Percentiles rank a stretch among this genome's conserved stretches.
These are phyloP conservation scores for Palythoa grandis DNA, from an alignment of 92 coral and sea anemone genomes.

Conservation along the genomic window DNA sequence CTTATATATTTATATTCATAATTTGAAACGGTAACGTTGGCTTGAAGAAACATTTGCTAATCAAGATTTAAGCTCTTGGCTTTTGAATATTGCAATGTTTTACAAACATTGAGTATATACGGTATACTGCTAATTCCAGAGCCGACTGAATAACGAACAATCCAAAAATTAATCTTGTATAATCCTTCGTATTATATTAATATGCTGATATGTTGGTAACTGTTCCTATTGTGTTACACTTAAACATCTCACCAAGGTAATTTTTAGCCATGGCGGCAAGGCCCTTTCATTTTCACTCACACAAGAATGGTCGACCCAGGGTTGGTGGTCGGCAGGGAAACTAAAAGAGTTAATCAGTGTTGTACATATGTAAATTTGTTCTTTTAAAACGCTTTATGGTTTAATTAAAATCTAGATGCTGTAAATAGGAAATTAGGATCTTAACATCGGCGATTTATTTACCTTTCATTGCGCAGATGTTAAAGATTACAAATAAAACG, in stretches of 20 bases:
- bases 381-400: constrained; percentile 9
- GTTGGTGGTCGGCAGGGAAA: not conserved
- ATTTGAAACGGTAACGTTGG: not conserved
- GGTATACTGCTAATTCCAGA: not conserved
- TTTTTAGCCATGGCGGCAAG: not conserved
- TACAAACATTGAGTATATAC: not conserved
- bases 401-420: constrained; percentile 31
- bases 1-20: not conserved
- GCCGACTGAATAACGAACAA: not conserved
- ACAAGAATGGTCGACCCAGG: not conserved
- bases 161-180: not conserved
- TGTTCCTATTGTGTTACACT: not conserved
- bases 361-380: constrained; percentile 24
- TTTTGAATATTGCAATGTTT: not conserved
- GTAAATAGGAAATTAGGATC: constrained; percentile 26
- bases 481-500: not conserved
- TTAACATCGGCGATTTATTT: not conserved
- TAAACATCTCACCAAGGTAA: not conserved
- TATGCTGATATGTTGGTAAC: not conserved
- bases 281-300: not conserved
- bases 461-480: constrained; percentile 5
- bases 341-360: not conserved
- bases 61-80: not conserved
- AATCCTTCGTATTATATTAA: not conserved
- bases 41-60: not conserved